A percentile compares a stretch with the other conserved stretches of the same genome.
phyloP scores from a whole-genome alignment of 2,113 vertebrate species.

The Saimiri boliviensis region DNA sequence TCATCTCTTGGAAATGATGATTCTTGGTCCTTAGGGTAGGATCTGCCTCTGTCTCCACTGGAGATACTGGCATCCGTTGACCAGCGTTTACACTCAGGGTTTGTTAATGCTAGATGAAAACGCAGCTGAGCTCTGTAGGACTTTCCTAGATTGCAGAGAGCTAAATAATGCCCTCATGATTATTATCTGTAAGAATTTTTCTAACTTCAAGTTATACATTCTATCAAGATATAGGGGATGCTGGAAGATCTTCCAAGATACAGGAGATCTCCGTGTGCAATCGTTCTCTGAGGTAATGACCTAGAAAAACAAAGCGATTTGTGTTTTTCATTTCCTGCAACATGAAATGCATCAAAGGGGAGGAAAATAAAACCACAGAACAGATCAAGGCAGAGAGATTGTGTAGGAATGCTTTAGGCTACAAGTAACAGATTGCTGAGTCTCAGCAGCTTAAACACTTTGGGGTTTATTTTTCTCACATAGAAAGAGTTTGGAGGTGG shows the following conservation, averaged over 20 bases:
- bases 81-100: accelerated
- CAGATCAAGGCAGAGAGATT: accelerated
- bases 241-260: neutral
- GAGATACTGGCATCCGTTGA: neutral
- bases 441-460: neutral
- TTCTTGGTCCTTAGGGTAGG: neutral
- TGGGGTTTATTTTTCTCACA: neutral
- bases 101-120: accelerated
- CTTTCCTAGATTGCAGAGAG: neutral
- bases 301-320: neutral
- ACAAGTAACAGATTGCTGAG: neutral
- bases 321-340: neutral
- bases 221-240: too few species aligned
- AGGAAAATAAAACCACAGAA: accelerated
- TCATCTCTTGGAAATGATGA: accelerated
- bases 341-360: accelerated
- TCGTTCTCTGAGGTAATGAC: neutral
- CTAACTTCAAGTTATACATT: neutral
- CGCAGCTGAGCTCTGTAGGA: accelerated
- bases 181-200: accelerated
- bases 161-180: neutral
- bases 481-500: too few species aligned
- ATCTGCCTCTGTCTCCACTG: neutral
- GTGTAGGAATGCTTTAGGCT: neutral
- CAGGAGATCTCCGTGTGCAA: neutral